Percentiles rank a stretch among this genome's conserved stretches.
Conservation (phyloP, 1,140 invertebrate species). For the Maniola jurtina region DNA sequence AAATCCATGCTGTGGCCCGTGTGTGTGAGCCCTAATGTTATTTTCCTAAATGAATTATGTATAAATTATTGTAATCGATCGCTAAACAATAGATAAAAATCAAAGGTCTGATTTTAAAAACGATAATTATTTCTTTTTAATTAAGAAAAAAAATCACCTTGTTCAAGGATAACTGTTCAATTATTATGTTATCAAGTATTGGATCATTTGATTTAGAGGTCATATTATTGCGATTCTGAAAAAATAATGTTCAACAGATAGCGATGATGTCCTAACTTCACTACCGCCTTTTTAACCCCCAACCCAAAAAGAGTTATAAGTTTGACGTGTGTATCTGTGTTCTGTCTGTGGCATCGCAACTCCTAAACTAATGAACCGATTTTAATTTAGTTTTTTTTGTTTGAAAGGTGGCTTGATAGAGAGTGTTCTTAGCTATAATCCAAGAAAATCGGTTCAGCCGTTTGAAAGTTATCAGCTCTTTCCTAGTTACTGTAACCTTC, state of each 20-base stretch:
- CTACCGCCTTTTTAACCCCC: no score
- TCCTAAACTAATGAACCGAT: no score
- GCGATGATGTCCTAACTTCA: neutral
- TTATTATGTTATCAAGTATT: constrained; percentile 3
- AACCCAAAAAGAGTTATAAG: no score
- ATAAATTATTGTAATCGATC: neutral
- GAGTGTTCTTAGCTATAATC: no score
- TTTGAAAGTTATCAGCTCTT: no score
- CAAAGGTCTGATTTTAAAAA: neutral
- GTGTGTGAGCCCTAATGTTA: neutral
- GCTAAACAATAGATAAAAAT: constrained; percentile 4
- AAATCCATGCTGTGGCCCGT: neutral
- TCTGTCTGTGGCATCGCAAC: no score
- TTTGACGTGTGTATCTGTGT: no score
- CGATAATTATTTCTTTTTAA: neutral
- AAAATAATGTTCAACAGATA: neutral
- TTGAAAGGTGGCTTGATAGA: no score
- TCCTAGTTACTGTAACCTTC: no score
- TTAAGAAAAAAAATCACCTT: neutral
- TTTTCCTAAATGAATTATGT: neutral
- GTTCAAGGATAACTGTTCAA: constrained; percentile 8
- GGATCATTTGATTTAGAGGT: constrained; percentile 1
- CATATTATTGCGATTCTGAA: neutral
- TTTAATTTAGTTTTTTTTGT: no score
- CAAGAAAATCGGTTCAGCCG: no score